Evolutionary conservation across 2,888 invertebrate genomes (phyloP).

Genomic region (Philaethria dido): DNA sequence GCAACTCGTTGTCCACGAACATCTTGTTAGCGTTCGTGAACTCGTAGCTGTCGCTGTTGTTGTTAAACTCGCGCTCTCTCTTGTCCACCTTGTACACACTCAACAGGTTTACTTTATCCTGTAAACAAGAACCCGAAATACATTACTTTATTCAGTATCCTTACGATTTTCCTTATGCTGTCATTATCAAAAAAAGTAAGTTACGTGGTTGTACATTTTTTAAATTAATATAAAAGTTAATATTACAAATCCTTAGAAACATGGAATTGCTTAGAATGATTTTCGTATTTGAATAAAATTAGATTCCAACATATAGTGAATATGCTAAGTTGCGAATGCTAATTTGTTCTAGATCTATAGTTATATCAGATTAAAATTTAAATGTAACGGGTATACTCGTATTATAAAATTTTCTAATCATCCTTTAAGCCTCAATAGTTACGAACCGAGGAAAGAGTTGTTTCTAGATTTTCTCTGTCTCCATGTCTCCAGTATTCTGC

Average conservation of each 20-base stretch:
- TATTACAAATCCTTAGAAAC: not conserved
- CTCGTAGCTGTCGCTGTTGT: constrained; percentile 86
- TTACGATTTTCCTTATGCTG: not conserved
- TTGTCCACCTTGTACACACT: constrained; percentile 90
- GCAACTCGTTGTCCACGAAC: constrained; percentile 85
- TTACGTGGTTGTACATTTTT: not conserved
- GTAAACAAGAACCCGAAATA: constrained; percentile 46
- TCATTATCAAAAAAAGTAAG: not conserved
- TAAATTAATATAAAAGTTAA: no score
- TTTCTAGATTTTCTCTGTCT: not conserved
- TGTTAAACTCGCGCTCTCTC: constrained; percentile 76
- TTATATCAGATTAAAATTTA: no score
- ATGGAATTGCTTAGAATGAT: no score
- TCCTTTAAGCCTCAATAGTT: no score
- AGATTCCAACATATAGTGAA: no score
- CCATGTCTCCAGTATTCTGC: no score
- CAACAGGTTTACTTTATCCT: constrained; percentile 88
- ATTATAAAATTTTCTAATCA: no score
- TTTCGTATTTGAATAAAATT: no score
- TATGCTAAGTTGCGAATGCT: no score
- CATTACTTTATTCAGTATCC: not conserved
- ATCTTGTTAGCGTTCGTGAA: constrained; percentile 91
- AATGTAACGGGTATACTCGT: no score
- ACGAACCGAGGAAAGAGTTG: not conserved
- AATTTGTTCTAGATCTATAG: no score